Evolutionary conservation across 2,113 vertebrate genomes (phyloP), one percentile per base, ranked within the genome.

Genomic region (Pseudorectes ferrugineus): DNA sequence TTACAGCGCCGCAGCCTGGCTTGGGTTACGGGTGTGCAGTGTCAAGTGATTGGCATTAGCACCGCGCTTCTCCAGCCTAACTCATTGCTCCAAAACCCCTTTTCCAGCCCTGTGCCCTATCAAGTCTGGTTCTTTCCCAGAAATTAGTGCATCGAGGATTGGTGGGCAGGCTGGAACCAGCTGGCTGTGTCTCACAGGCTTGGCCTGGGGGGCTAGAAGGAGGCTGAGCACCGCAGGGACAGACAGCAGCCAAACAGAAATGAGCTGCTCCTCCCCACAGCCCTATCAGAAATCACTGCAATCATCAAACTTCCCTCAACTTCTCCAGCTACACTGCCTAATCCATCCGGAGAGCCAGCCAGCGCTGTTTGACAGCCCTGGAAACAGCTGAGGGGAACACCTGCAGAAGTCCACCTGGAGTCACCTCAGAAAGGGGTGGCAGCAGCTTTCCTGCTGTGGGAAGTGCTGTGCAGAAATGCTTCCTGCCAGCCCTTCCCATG

Each of bases 11-110:
- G 0, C 29, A 63, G 77, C 83, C 91, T n/a, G 42, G 91, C 95
- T 97, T 96, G 80, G 72, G 72, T 97, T 97, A 93, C 95, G 0
- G 33, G 25, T 0, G 6, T 38, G 70, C 78, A 54, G 79, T 92
- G 83, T 96, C 85, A 92, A 89, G 67, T 92, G 79, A 87, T 77
- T 0, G 0, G 3, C 7, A 7, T 43, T 5, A 18, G 58, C 31
- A 51, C 19, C 0, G 20, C 1, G 2, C 62, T 79, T 49, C 77
- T 63, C 42, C 72, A 68, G 52, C 74, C 48, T 29, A n/a, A 36
- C 48, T 84, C 63, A 8, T 4, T 77, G 35, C 59, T 51, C 40
- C 40, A 35, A 35, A 61, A 33, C 19, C 26, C 45, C 29, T 48
- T 45, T 82, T 26, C 38, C 55, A 78, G 36, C 29, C 40, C 51